Conservation (phyloP, 53 echinoderm and acorn worm species). For the Echinometra lucunter region DNA sequence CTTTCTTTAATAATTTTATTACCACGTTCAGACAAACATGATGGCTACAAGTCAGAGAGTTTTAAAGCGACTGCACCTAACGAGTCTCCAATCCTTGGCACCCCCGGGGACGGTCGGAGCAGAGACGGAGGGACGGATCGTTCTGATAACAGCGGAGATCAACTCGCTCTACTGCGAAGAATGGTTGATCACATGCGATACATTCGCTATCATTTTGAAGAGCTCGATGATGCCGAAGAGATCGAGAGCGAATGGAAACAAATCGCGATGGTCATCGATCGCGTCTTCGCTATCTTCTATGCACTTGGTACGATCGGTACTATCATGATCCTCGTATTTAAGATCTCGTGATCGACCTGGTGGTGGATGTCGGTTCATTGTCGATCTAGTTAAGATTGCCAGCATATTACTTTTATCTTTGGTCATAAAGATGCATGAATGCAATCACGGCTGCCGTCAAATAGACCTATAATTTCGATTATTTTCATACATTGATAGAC, state of each 20-base stretch:
- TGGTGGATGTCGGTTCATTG: neutral
- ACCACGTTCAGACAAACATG: neutral
- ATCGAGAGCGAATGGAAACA: conserved; percentile 91
- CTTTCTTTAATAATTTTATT: too few species aligned
- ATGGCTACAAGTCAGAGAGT: conserved; percentile 14
- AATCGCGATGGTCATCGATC: conserved; percentile 89
- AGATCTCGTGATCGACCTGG: conserved; percentile 38
- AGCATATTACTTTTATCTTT: too few species aligned
- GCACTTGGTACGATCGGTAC: conserved; percentile 83
- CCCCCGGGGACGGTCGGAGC: neutral
- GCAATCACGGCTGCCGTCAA: too few species aligned
- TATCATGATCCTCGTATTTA: conserved; percentile 78
- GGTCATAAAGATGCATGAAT: too few species aligned
- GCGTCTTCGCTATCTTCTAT: conserved; percentile 94
- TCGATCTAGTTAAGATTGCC: neutral
- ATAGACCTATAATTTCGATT: too few species aligned
- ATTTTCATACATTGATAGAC: too few species aligned
- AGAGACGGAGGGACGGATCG: neutral
- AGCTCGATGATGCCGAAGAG: conserved; percentile 76
- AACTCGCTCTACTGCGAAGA: conserved; percentile 76
- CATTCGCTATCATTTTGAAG: conserved; percentile 83
- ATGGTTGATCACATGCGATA: conserved; percentile 80
- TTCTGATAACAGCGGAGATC: conserved; percentile 70
- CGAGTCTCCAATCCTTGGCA: conserved; percentile 65
- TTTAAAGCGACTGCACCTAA: conserved; percentile 46